These are phyloP conservation scores for Oxyura jamaicensis DNA, from an alignment of 2,113 vertebrate species.

Conservation along the genomic window DNA sequence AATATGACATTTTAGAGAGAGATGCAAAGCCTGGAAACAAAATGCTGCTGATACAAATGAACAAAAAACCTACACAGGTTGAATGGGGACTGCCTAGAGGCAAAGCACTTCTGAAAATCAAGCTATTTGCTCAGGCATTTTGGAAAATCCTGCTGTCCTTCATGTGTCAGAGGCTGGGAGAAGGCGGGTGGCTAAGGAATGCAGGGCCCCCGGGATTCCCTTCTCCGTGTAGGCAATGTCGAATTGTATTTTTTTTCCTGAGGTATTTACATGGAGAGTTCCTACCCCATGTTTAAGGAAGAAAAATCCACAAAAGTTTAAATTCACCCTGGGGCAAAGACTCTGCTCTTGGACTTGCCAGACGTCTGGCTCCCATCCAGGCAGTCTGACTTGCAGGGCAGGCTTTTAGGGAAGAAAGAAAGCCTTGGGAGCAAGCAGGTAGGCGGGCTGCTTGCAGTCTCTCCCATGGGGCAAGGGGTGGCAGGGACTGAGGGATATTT, in stretches of 20 bases:
- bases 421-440: neutral
- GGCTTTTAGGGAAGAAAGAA: neutral
- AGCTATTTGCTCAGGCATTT: neutral
- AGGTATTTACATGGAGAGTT: neutral
- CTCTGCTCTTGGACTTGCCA: neutral
- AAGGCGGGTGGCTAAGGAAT: neutral
- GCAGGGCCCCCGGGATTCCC: neutral
- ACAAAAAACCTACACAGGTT: neutral
- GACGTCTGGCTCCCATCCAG: neutral
- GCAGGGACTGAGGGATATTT: fast-evolving
- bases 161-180: neutral
- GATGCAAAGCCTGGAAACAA: neutral
- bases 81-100: neutral
- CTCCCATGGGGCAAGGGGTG: neutral
- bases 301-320: neutral
- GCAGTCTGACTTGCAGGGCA: neutral
- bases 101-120: neutral
- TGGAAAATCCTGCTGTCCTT: slow-evolving; percentile 18
- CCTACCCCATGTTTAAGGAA: neutral
- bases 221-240: neutral
- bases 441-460: neutral
- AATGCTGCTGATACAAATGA: neutral
- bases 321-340: neutral
- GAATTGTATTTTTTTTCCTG: neutral
- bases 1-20: neutral